Evolutionary conservation across 2,888 invertebrate genomes (phyloP).

Genomic region (Dynastes maya): DNA sequence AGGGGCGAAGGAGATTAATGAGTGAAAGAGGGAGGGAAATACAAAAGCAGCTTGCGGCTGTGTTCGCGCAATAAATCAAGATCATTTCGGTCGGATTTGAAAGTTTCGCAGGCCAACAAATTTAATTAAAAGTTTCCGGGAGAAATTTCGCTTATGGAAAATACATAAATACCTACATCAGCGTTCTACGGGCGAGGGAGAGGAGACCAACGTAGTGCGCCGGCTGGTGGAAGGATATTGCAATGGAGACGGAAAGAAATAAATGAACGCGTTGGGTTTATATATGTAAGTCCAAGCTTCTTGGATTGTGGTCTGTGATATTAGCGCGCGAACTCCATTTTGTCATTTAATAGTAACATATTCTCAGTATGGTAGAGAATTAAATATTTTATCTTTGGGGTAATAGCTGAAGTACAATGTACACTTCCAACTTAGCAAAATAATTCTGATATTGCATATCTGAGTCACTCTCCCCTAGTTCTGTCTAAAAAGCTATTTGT

Average conservation of each 20-base stretch:
- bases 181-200: background rate
- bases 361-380: too few species aligned
- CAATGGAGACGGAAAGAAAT: background rate
- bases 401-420: too few species aligned
- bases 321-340: too few species aligned
- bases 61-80: constrained; percentile 45
- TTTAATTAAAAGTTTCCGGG: constrained; percentile 36
- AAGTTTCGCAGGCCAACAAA: constrained; percentile 30
- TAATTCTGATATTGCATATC: too few species aligned
- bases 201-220: background rate
- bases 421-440: too few species aligned
- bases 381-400: too few species aligned
- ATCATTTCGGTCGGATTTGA: constrained; percentile 42
- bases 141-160: constrained; percentile 38
- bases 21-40: background rate
- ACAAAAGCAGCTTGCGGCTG: constrained; percentile 28
- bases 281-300: too few species aligned
- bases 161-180: constrained; percentile 22
- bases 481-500: too few species aligned
- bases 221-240: background rate
- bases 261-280: background rate
- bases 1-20: too few species aligned
- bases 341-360: too few species aligned
- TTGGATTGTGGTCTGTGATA: too few species aligned
- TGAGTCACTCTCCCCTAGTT: too few species aligned